Evolutionary conservation across 2,888 invertebrate species (phyloP), one percentile per base, ranked within the genome.

Genomic region (Dastarcus helophoroides): DNA sequence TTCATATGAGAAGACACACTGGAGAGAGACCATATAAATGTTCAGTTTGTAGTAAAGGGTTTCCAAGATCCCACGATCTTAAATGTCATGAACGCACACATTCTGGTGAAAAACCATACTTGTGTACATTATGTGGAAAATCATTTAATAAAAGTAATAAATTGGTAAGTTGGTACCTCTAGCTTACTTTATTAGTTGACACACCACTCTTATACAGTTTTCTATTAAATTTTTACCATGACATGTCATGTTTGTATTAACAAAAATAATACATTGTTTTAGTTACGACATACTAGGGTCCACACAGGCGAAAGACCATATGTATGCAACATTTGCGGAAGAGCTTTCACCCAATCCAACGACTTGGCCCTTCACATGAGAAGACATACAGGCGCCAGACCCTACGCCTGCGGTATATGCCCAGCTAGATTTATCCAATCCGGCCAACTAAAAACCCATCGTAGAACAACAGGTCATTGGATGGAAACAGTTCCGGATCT

Each of bases 341-440:
- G 62, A 9, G 63, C 59, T 2, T 79, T 79, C 52, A 75, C 78
- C 0, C 79, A 79, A 54, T 79, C 78, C 29, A 79, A 79, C 52
- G 79, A 79, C 47, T 58, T 79, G 27, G 76, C 76, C 1, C 51
- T 79, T 9, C 79, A 79, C 50, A 71, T 79, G 45, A 67, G 79
- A 0, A 63, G 79, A 1, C 79, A 79, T 48, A 79, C 79, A 0
- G 79, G 79, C 2, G 73, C 75, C 35, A 65, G 74, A 17, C 76
- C 76, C 0, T 76, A 74, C 49, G 71, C 60, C 2, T 79, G 79
- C 42, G 74, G 72, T 14, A 63, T 77, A 2, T 79, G 79, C 47
- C 73, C 73, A 0, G 74, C 76, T 12, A 63, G 76, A 10, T 79
- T 79, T 42, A 78, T 79, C 43, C 77, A 78, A 62, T 60, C 60